Evolutionary conservation across 2,888 invertebrate genomes (phyloP).

Genomic region (Hirudinaria manillensis): DNA sequence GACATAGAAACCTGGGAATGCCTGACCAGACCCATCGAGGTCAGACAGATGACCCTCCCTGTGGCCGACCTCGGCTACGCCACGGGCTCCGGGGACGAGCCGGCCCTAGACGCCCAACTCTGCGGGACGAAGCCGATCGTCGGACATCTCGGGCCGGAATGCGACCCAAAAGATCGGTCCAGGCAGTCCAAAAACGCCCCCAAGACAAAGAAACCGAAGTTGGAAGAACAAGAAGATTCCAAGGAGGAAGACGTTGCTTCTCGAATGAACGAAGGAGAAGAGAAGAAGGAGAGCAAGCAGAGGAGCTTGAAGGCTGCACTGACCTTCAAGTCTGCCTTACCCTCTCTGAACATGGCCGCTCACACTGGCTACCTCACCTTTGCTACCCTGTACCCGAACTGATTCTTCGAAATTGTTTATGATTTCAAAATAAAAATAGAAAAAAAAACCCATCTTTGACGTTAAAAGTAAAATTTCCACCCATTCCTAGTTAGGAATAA

Average conservation of each 20-base stretch:
- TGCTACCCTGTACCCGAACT: constrained; percentile 66
- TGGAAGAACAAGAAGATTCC: not conserved
- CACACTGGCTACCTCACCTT: constrained; percentile 95
- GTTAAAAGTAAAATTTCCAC: no score
- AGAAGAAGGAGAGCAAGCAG: no score
- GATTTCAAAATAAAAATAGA: no score
- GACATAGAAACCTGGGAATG: constrained; percentile 82
- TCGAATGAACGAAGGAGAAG: not conserved
- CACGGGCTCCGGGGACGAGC: no score
- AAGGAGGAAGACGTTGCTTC: not conserved
- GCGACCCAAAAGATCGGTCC: not conserved
- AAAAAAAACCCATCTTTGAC: no score
- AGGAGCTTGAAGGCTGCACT: no score
- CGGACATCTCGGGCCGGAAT: not conserved
- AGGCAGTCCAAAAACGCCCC: not conserved
- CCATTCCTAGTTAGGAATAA: no score
- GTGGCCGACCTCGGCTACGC: constrained; percentile 36
- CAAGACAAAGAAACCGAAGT: not conserved
- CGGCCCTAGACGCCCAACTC: not conserved
- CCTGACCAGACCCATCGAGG: constrained; percentile 47
- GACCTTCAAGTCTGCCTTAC: constrained; percentile 59
- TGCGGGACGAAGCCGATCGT: not conserved
- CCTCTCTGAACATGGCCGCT: constrained; percentile 72
- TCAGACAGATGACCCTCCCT: constrained; percentile 46
- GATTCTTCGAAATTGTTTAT: not conserved